phyloP scores from a whole-genome alignment of 2,888 invertebrate species.

The Enchytraeus crypticus region DNA sequence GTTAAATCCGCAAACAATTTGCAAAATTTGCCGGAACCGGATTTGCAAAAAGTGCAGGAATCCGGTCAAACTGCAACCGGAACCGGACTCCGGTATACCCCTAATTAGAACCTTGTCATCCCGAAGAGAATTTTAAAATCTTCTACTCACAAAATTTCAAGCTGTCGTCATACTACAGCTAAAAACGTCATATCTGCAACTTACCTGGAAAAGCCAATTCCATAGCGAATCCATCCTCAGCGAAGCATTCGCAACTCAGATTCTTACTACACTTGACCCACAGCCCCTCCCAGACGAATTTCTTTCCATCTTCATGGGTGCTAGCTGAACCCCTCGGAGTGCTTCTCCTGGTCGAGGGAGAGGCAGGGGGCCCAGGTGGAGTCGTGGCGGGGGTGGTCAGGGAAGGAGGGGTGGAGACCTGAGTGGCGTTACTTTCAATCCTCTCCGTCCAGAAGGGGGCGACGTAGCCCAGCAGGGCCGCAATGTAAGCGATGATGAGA shows the following conservation, averaged over 20 bases:
- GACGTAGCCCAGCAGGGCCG: constrained; percentile 8
- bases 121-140: too few relatives aligned
- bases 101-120: too few relatives aligned
- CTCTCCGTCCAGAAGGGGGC: constrained; percentile 15
- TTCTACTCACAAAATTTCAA: too few relatives aligned
- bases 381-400: neutral
- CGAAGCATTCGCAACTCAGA: constrained; percentile 9
- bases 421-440: neutral
- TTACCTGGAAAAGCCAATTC: constrained; percentile 14
- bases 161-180: too few relatives aligned
- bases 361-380: neutral
- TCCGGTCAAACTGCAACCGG: too few relatives aligned
- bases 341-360: neutral
- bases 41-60: too few relatives aligned
- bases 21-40: too few relatives aligned
- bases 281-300: neutral
- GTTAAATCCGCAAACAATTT: too few relatives aligned
- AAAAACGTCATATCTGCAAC: too few relatives aligned
- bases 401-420: neutral
- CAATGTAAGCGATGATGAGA: constrained; percentile 13
- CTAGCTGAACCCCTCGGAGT: neutral
- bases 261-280: constrained; percentile 15
- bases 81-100: too few relatives aligned
- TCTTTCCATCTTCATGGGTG: neutral
- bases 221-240: constrained; percentile 11